Evolutionary conservation across 2,797 vertebrate genomes (phyloP).

Genomic region (Alcedo quadribrachys): DNA sequence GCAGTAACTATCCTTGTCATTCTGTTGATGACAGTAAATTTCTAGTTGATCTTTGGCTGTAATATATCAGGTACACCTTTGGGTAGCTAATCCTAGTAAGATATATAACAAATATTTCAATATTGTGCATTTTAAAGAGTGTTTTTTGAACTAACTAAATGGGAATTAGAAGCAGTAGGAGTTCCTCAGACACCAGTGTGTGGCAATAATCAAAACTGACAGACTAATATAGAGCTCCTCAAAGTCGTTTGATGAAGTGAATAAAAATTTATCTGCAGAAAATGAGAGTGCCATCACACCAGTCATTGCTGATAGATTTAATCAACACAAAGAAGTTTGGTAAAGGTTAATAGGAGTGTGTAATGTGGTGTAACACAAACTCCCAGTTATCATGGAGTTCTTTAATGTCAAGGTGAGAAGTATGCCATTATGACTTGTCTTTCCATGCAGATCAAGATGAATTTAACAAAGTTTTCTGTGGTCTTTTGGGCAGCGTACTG

Average conservation of each 20-base stretch:
- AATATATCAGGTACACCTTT: not conserved
- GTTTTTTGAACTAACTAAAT: not conserved
- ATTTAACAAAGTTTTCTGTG: not conserved
- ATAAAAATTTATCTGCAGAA: not conserved
- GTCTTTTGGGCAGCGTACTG: not conserved
- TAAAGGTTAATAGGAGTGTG: slow-evolving; percentile 66
- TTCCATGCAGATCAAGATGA: not conserved
- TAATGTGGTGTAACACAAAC: slow-evolving; percentile 66
- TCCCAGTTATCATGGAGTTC: slow-evolving; percentile 21
- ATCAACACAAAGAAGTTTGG: slow-evolving; percentile 32
- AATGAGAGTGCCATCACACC: not conserved
- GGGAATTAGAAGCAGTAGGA: not conserved
- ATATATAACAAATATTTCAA: not conserved
- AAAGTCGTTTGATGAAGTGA: not conserved
- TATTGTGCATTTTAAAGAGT: not conserved
- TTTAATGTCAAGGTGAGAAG: slow-evolving; percentile 43
- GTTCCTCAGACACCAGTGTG: not conserved
- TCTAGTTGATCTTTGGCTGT: not conserved
- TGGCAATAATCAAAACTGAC: not conserved
- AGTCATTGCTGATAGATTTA: slow-evolving; percentile 53
- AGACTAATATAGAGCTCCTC: not conserved
- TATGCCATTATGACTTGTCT: not conserved
- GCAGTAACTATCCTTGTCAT: not conserved
- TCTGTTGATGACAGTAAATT: not conserved
- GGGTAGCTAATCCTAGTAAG: not conserved